Percentiles rank a stretch among this genome's conserved stretches.
These are phyloP conservation scores for Epizoanthus scotinus DNA, from an alignment of 92 coral and sea anemone genomes.

Conservation along the genomic window DNA sequence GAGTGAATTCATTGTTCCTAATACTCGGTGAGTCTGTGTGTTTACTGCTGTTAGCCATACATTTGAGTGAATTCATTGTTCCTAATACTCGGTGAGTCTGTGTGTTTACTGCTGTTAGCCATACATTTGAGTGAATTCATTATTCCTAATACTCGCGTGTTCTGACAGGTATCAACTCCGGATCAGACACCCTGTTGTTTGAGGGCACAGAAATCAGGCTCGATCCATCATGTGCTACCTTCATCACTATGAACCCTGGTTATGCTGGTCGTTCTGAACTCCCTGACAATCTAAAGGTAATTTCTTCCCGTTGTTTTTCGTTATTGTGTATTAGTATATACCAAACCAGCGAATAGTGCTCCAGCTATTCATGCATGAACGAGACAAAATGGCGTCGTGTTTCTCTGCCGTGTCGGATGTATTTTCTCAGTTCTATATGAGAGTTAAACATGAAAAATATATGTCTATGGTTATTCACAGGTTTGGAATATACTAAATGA, in stretches of 20 bases:
- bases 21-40: slow-evolving; percentile 69
- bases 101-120: background rate
- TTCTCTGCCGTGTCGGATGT: too few relatives aligned
- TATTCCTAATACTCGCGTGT: background rate
- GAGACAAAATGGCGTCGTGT: too few relatives aligned
- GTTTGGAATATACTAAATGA: too few relatives aligned
- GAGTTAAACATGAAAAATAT: too few relatives aligned
- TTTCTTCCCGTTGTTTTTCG: background rate
- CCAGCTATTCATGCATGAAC: too few relatives aligned
- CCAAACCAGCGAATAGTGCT: too few relatives aligned
- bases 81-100: slow-evolving; percentile 58
- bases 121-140: background rate
- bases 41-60: background rate
- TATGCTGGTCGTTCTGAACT: slow-evolving; percentile 98
- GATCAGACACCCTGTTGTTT: slow-evolving; percentile 92
- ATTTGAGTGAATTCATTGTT: background rate
- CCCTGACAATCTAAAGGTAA: slow-evolving; percentile 96
- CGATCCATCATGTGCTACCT: slow-evolving; percentile 88
- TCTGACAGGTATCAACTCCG: slow-evolving; percentile 85
- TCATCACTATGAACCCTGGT: slow-evolving; percentile 98
- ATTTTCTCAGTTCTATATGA: too few relatives aligned
- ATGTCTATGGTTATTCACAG: too few relatives aligned
- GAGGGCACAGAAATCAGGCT: slow-evolving; percentile 97
- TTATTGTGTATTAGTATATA: too few relatives aligned
- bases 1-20: too few relatives aligned